Conservation (phyloP, 1,140 invertebrate genomes). For the Telenomus remus region DNA sequence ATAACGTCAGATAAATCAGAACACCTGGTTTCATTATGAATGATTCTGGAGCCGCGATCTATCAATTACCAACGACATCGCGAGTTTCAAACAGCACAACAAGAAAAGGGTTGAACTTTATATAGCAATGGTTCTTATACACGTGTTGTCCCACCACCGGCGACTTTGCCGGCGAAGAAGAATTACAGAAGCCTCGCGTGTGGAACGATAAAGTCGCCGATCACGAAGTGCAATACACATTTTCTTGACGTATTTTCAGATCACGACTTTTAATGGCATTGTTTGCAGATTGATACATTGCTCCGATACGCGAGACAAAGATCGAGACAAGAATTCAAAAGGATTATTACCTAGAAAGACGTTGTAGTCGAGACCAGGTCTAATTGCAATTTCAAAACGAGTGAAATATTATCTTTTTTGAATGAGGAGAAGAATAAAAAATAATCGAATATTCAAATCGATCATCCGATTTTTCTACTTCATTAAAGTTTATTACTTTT, state of each 20-base stretch:
- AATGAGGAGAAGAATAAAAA: background rate
- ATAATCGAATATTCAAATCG: no score
- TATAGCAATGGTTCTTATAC: constrained; percentile 36
- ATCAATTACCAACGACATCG: constrained; percentile 23
- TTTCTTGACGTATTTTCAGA: constrained; percentile 26
- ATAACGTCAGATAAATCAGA: constrained; percentile 14
- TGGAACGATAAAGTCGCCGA: constrained; percentile 20
- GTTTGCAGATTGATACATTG: constrained; percentile 45
- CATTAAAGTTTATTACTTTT: background rate
- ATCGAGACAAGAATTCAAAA: constrained; percentile 14
- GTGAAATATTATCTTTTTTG: constrained; percentile 9
- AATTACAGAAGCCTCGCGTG: constrained; percentile 16
- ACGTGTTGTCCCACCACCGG: constrained; percentile 32
- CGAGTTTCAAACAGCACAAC: constrained; percentile 35
- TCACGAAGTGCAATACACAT: constrained; percentile 40
- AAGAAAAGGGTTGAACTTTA: constrained; percentile 40
- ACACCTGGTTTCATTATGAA: no score
- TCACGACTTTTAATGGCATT: constrained; percentile 48
- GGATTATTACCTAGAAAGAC: constrained; percentile 5
- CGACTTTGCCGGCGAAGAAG: constrained; percentile 2
- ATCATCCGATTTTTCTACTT: background rate
- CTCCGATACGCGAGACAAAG: constrained; percentile 15
- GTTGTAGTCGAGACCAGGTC: background rate
- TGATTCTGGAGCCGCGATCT: no score
- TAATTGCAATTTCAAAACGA: constrained; percentile 21